phyloP scores from a whole-genome alignment of 2,797 vertebrate species.

The Anisognathus igniventris region DNA sequence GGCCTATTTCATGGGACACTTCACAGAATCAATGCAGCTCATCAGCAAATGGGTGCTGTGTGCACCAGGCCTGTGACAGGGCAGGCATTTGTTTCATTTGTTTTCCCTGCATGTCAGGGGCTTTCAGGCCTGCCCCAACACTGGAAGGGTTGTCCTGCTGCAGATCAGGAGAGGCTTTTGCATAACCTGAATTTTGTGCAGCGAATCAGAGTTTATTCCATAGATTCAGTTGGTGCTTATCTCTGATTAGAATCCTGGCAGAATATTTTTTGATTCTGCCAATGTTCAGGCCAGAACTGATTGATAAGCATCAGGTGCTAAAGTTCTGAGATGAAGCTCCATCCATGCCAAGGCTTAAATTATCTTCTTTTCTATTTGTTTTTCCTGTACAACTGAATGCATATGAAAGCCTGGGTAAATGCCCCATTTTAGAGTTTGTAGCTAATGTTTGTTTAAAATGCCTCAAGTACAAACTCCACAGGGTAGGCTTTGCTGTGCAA shows the following conservation, averaged over 20 bases:
- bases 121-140: constrained; percentile 74
- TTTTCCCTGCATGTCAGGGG: constrained; percentile 66
- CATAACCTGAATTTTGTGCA: constrained; percentile 8
- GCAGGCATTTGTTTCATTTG: constrained; percentile 68
- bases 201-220: not conserved
- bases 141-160: constrained; percentile 70
- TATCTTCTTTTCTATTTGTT: constrained; percentile 68
- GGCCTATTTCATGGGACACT: constrained; percentile 86
- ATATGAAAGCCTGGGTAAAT: constrained; percentile 54
- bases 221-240: not conserved
- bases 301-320: constrained; percentile 43
- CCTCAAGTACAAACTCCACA: constrained; percentile 33
- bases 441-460: constrained; percentile 72
- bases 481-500: constrained; percentile 49
- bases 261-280: constrained; percentile 12
- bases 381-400: constrained; percentile 16
- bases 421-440: constrained; percentile 64
- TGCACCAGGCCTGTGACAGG: constrained; percentile 73
- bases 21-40: constrained; percentile 84
- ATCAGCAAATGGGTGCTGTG: constrained; percentile 81
- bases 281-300: not conserved
- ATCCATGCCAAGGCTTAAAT: constrained; percentile 57
- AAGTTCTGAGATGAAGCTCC: constrained; percentile 41
- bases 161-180: constrained; percentile 62
- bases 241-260: not conserved